Base-by-base conservation (phyloP, 2,113 vertebrate species). In the Ophiodon elongatus region DNA sequence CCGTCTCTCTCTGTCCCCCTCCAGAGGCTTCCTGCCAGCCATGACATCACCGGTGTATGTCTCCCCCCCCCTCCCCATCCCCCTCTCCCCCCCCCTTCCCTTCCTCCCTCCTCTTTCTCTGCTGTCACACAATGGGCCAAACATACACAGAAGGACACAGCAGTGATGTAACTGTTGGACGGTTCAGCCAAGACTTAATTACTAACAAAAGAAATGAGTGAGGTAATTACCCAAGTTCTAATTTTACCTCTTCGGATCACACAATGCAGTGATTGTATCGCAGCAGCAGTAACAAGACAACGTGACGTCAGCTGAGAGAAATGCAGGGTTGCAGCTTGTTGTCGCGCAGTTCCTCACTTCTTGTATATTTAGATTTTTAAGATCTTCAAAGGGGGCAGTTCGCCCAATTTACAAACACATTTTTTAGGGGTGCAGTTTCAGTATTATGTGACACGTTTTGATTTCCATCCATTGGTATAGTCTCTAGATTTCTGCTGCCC, bases 41-140 rank as follows among this genome's bases (percentile, higher is more conserved):
- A 62, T 88, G 90, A 85, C 77, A 74, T 76, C 70, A 68, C 57
- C 17, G 60, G 71, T 74, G 69, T 17, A 13, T 37, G 56, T 73
- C 60, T 21, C 47, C 2, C 19, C 47, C 41, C 67, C 80, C 9
- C 39, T 2, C 39, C 39, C n/a, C n/a, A n/a, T n/a, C 39, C 13
- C 2, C 41, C 43, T 2, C 56, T 25, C 69, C 80, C 1, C 21
- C 7, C 47, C 5, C 19, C 19, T 8, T n/a, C n/a, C n/a, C n/a
- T n/a, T n/a, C n/a, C n/a, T n/a, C n/a, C n/a, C n/a, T n/a, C n/a
- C n/a, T n/a, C n/a, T n/a, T n/a, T n/a, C 47, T 8, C 6, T n/a
- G 39, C 69, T 68, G 82, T 91, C 76, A 72, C 78, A 90, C 80
- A 79, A 75, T 74, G 85, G 69, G 60, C 33, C 80, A 79, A 72